phyloP scores from a whole-genome alignment of 92 coral and sea anemone species.

The Montipora capitata region DNA sequence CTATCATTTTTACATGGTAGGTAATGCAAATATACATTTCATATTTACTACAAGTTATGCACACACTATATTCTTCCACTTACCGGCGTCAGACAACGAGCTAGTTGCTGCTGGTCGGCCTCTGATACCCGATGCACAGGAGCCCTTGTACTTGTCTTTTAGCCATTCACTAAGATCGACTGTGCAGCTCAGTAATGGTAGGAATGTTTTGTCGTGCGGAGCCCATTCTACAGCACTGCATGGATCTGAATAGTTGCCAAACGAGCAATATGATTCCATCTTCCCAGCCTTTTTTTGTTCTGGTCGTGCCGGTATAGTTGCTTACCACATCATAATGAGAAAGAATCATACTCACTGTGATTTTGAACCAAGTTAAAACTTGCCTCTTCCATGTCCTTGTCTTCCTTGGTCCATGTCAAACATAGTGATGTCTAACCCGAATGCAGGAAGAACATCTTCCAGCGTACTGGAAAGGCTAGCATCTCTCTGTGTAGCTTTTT shows the following conservation, averaged over 20 bases:
- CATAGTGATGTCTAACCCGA: too few relatives aligned
- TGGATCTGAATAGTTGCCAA: conserved; percentile 52
- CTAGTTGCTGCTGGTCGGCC: conserved; percentile 53
- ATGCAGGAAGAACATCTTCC: too few relatives aligned
- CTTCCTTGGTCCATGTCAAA: too few relatives aligned
- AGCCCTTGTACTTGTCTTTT: conserved; percentile 53
- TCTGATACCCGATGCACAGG: conserved; percentile 47
- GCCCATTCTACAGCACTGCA: conserved; percentile 68
- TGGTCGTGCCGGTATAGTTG: too few relatives aligned
- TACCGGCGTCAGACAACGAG: conserved; percentile 38
- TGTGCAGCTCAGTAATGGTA: conserved; percentile 51
- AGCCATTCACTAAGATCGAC: conserved; percentile 53
- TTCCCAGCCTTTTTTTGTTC: too few relatives aligned
- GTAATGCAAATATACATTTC: conserved; percentile 26
- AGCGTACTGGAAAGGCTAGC: too few relatives aligned
- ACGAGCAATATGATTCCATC: conserved; percentile 33
- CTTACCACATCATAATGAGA: too few relatives aligned
- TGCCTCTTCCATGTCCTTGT: too few relatives aligned
- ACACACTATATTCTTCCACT: conserved; percentile 45
- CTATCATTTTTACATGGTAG: conserved; percentile 32
- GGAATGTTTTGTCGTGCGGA: conserved; percentile 23
- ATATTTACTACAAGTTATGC: conserved; percentile 28
- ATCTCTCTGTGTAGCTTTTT: too few relatives aligned
- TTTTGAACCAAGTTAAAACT: too few relatives aligned
- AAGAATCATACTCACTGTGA: too few relatives aligned